Conservation (phyloP, 1,140 invertebrate genomes). For the Brachionus koreanus region DNA sequence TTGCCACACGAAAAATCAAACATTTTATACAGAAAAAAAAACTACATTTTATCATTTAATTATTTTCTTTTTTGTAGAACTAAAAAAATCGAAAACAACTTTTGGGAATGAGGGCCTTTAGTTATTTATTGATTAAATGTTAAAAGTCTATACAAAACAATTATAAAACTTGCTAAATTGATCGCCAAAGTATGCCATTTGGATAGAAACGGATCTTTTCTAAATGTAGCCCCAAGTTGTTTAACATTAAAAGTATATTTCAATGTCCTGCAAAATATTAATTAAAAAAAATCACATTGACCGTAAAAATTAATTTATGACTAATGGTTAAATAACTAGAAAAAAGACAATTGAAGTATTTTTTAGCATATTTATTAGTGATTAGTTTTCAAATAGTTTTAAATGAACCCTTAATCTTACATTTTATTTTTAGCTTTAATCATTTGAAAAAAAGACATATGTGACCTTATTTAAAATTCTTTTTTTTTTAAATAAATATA, state of each 20-base stretch:
- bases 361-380: not conserved
- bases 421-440: not conserved
- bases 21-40: constrained; percentile 11
- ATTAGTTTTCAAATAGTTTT: not conserved
- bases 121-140: constrained; percentile 24
- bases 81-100: not conserved
- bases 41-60: constrained; percentile 16
- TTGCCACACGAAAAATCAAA: not conserved
- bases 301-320: not conserved
- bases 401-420: not conserved
- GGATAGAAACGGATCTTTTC: not conserved
- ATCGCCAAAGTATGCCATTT: not conserved
- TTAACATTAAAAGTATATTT: not conserved
- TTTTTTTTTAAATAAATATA: too few species aligned
- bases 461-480: too few species aligned
- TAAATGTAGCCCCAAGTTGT: not conserved
- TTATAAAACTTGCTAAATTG: not conserved
- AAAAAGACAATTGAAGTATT: too few species aligned
- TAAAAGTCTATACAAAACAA: constrained; percentile 32
- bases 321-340: not conserved
- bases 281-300: not conserved
- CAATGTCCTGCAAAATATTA: not conserved
- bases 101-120: not conserved
- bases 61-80: not conserved
- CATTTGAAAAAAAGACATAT: not conserved